Base-by-base conservation (phyloP, 2,888 invertebrate species). In the Scaptomyza caliginosa region DNA sequence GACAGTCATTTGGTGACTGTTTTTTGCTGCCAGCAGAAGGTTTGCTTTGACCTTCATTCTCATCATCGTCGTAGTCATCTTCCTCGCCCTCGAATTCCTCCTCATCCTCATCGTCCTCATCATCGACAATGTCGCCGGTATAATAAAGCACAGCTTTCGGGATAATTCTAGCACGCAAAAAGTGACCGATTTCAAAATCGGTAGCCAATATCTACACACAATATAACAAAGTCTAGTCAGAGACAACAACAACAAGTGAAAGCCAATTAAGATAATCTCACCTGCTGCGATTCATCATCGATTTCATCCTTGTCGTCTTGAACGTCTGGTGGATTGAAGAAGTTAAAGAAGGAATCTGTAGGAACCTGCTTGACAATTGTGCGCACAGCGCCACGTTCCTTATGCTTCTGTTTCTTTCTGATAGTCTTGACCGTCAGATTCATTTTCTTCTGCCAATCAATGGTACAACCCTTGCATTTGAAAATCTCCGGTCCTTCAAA, bases 331-430 rank as follows among this genome's bases (percentile, higher is more conserved):
- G 99, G 99, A 78, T 94, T 94, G 92, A 99, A 99, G 94, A 99
- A 99, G 92, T 99, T 99, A 93, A 99, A 99, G 93, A 99, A 99
- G 0, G 99, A 99, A 92, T 99, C 99, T 58, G 96, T 97, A 89
- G 97, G 97, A 76, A 99, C 97, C 52, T 96, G 96, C 93, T 98
- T 99, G 49, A 96, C 97, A 74, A 99, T 95, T n/a, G 97, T 97
- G 88, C 98, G 95, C 63, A 97, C 96, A 0, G 97, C 95, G 48
- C 98, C 98, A 70, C 96, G 94, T 39, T 97, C 97, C 94, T 99
- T 99, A 92, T 99, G 99, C 92, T 99, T 99, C 92, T 99, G 99
- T 92, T 98, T 98, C 94, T 99, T 99, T 91, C 97, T 97, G 72
- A 99, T 96, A 30, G 96, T 96, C 93, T 99, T 99, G 48, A 98